Base-by-base conservation (phyloP, 2,797 vertebrate genomes). In the Echiichthys vipera region DNA sequence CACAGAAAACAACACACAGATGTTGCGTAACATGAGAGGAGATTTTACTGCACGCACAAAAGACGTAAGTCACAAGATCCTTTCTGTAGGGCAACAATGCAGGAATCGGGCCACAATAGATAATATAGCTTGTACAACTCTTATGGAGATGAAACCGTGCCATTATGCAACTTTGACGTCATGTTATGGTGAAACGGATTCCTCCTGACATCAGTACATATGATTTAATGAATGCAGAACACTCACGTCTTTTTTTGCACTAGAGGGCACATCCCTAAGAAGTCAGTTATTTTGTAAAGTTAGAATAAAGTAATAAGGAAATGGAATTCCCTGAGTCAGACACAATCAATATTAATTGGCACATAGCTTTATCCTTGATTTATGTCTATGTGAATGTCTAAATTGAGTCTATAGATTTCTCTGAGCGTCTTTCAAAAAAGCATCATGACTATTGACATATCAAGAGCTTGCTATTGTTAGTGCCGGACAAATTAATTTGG, bases 401-500 rank as follows among this genome's bases (percentile, higher is more conserved):
- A 34, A 59, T 50, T 56, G 4, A 53, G 25, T 25, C 29, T 61
- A 45, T 62, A 64, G 63, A 64, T 80, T 77, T 62, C 25, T 57
- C 40, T 24, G n/a, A 77, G 51, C 30, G 12, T 51, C n/a, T 37
- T 45, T 57, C 20, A 24, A 40, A 80, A 45, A 39, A 20, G 24
- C 64, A 27, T 34, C 20, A 1, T 32, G 20, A 71, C 69, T 79
- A 76, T 20, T 85, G 74, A 65, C 73, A 69, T 62, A 37, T 57
- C 12, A 69, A 78, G 53, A 47, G 59, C 45, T 62, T 17, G 5
- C 61, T 62, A 71, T 81, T 77, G 67, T 78, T 77, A 84, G 46
- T 8, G 57, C 39, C 45, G 75, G 75, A 86, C 78, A 71, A 69
- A 83, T 71, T 50, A 46, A 81, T 86, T 72, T 79, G 73, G 51